These are phyloP conservation scores for Myotis daubentonii DNA, from an alignment of 2,797 vertebrate genomes.

Conservation along the genomic window DNA sequence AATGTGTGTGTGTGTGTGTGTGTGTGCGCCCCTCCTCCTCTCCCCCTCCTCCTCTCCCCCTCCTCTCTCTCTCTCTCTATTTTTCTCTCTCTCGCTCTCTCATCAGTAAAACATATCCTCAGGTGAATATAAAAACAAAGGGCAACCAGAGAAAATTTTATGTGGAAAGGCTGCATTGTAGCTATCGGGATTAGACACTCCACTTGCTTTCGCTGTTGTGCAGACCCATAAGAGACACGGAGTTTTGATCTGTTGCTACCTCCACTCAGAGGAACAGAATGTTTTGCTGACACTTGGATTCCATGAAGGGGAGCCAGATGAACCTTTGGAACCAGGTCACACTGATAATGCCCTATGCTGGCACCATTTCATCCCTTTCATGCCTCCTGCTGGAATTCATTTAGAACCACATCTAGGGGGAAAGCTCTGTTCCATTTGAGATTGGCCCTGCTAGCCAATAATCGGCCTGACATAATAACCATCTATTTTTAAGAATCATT, in stretches of 20 bases:
- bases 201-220: neutral
- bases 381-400: neutral
- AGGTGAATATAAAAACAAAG: neutral
- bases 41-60: too few relatives aligned
- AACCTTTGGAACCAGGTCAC: neutral
- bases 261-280: neutral
- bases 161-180: neutral
- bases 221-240: neutral
- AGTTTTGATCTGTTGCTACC: neutral
- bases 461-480: neutral
- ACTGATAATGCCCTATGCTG: neutral
- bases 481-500: neutral
- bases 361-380: neutral
- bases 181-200: neutral
- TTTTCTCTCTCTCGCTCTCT: too few relatives aligned
- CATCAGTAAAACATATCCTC: neutral
- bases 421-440: neutral
- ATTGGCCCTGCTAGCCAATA: neutral
- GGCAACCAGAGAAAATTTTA: neutral
- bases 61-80: too few relatives aligned
- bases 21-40: too few relatives aligned
- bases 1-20: neutral
- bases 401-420: neutral
- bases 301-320: neutral
- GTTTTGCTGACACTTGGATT: neutral